A percentile compares a stretch with the other conserved stretches of the same genome.
phyloP scores from a whole-genome alignment of 2,113 vertebrate genomes.

The Isurus oxyrinchus region DNA sequence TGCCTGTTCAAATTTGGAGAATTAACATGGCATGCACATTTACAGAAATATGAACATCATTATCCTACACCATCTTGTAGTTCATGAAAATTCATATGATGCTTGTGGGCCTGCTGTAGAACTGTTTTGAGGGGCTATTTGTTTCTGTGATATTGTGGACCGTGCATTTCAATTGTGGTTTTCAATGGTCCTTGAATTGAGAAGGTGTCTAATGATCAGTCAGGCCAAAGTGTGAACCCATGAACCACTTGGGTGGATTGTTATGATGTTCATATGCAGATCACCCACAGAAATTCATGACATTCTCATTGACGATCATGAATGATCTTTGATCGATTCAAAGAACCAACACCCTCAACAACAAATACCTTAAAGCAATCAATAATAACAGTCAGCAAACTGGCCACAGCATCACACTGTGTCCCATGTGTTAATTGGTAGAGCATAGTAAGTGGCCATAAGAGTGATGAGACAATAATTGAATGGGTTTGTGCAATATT shows the following conservation, averaged over 20 bases:
- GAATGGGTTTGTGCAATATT: background rate
- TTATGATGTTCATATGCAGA: background rate
- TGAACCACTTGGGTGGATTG: background rate
- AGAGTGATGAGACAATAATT: background rate
- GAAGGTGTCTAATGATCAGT: background rate
- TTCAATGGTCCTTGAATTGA: background rate
- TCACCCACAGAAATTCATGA: background rate
- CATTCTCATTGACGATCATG: background rate
- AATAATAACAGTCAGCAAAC: background rate
- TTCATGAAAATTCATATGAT: background rate
- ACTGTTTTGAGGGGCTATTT: background rate
- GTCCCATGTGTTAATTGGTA: background rate
- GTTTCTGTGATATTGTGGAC: background rate
- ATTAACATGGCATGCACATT: background rate
- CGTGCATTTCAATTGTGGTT: background rate
- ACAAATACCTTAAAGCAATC: conserved; percentile 1
- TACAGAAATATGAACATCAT: background rate
- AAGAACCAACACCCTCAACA: background rate
- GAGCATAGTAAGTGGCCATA: background rate
- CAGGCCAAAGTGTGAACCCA: background rate
- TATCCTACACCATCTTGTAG: background rate
- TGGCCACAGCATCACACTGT: background rate
- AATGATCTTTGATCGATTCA: background rate
- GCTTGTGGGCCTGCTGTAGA: background rate
- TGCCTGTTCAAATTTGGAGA: background rate